phyloP scores from a whole-genome alignment of 2,113 vertebrate genomes.

The Gobius niger region DNA sequence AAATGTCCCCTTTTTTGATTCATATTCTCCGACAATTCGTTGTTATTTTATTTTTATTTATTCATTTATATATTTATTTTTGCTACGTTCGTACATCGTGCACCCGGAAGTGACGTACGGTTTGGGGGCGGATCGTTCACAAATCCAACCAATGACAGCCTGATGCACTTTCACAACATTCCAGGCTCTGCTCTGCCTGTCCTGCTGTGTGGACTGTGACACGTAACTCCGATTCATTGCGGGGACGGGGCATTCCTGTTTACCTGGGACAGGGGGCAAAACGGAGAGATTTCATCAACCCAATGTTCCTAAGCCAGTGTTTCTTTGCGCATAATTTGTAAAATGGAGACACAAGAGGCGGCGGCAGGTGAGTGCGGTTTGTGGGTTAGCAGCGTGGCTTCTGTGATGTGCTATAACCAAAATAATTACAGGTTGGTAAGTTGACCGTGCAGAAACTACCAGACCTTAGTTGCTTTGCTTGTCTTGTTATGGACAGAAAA shows the following conservation, averaged over 20 bases:
- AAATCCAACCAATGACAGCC: constrained; percentile 48
- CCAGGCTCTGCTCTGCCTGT: constrained; percentile 16
- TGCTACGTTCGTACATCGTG: no score
- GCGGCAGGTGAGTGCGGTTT: constrained; percentile 55
- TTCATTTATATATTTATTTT: no score
- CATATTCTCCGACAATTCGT: no score
- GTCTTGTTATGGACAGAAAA: background rate
- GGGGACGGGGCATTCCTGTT: constrained; percentile 26
- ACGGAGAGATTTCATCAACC: constrained; percentile 4
- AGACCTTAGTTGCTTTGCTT: background rate
- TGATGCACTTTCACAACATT: constrained; percentile 53
- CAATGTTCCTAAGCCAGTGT: background rate
- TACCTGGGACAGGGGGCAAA: constrained; percentile 35
- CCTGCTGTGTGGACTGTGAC: constrained; percentile 46
- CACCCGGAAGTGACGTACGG: background rate
- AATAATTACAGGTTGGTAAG: background rate
- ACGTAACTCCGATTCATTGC: constrained; percentile 51
- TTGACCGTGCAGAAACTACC: background rate
- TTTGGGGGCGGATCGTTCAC: background rate
- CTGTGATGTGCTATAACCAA: constrained; percentile 9
- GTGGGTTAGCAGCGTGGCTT: constrained; percentile 5
- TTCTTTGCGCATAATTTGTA: background rate
- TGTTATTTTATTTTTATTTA: no score
- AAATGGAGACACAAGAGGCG: constrained; percentile 62
- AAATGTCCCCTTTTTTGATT: no score